Base-by-base conservation (phyloP, 2,888 invertebrate species). In the Cheilosia impressa region DNA sequence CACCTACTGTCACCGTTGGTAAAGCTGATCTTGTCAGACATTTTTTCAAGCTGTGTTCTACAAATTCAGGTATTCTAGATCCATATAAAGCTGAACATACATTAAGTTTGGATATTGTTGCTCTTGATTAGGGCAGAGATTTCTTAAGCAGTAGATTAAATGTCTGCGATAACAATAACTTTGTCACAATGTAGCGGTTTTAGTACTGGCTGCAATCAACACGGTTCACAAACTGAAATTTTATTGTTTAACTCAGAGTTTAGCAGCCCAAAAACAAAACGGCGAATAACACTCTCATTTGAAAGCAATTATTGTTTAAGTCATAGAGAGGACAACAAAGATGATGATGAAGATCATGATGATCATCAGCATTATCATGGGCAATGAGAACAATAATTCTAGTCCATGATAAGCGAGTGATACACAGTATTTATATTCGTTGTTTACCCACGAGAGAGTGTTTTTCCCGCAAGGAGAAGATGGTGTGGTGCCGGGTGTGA, bases 151-250 rank as follows among this genome's bases (percentile, higher is more conserved):
- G 38, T 34, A n/a, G 22, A 53, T n/a, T 22, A 22, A 53, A 34
- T 13, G 2, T 24, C 62, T 22, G 57, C n/a, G 43, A 68, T 57
- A 19, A 50, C 41, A 24, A 24, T 5, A 4, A 5, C 27, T 50
- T 34, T 50, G 10, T 41, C 22, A 17, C 27, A 27, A 47, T 38
- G 55, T 47, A 66, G 17, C 19, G 5, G 55, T 5, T 17, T 4
- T 17, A 15, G 22, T 50, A 84, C 79, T 50, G 58, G 45, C 60
- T 84, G 71, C 69, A 66, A 58, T 60, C 75, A 75, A 60, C 71
- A 77, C 76, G 45, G 76, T 77, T 85, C 81, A 77, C 81, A 63
- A 52, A 85, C 85, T 80, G 68, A 85, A n/a, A 41, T 72, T 68
- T 72, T 77, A 72, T 85, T 66, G 71, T 77, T 68, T 78, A 57